These are phyloP conservation scores for Brevimyrus niger DNA, from an alignment of 2,113 vertebrate species.

Conservation along the genomic window DNA sequence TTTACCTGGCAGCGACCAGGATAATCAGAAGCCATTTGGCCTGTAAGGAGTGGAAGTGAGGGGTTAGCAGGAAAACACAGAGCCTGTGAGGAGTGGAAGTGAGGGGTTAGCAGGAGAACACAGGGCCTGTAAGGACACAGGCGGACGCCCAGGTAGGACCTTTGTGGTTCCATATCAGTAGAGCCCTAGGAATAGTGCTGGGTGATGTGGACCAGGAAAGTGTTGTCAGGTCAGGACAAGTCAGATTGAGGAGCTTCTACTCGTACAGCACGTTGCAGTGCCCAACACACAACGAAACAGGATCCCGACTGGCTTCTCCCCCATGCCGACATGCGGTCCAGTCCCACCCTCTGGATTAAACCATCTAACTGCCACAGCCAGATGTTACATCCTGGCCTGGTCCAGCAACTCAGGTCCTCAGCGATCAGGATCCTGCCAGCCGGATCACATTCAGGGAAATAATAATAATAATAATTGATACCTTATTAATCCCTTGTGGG, in stretches of 20 bases:
- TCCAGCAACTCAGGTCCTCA: neutral
- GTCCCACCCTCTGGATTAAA: neutral
- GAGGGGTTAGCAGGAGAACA: neutral
- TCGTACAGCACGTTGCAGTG: neutral
- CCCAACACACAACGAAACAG: too few relatives aligned
- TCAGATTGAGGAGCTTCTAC: neutral
- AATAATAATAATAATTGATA: too few relatives aligned
- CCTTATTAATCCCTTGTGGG: too few relatives aligned
- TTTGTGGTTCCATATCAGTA: neutral
- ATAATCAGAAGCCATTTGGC: neutral
- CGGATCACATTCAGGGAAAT: too few relatives aligned
- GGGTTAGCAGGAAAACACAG: neutral
- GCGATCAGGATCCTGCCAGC: too few relatives aligned
- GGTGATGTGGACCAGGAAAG: neutral
- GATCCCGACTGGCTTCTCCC: too few relatives aligned
- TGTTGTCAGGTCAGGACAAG: neutral
- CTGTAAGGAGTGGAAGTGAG: neutral
- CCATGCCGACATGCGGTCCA: neutral
- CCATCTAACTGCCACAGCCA: neutral
- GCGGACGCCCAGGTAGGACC: neutral
- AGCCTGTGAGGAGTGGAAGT: neutral
- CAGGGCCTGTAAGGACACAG: neutral
- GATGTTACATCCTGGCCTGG: neutral
- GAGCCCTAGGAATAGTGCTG: neutral
- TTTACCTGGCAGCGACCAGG: neutral